Conservation (phyloP, 2,888 invertebrate genomes). For the Agrotis ipsilon region DNA sequence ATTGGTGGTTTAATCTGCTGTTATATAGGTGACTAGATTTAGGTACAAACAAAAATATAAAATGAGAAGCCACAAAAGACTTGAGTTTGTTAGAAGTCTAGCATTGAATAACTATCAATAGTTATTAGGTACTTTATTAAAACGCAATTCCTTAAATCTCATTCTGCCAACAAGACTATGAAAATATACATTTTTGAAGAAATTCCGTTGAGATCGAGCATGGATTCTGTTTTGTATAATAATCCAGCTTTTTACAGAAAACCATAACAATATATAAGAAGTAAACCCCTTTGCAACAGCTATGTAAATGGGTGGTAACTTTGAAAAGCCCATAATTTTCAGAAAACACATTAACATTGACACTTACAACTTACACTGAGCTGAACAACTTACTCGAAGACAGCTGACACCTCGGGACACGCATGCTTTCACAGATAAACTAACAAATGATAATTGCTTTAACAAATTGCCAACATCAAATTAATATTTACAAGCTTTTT, state of each 20-base stretch:
- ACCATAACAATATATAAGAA: not conserved
- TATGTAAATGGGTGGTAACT: not conserved
- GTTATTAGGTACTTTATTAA: too few species aligned
- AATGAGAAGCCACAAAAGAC: not conserved
- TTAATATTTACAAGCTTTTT: slow-evolving; percentile 36
- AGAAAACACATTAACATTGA: slow-evolving; percentile 11
- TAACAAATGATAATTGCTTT: slow-evolving; percentile 41
- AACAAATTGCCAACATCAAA: slow-evolving; percentile 41
- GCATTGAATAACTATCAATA: not conserved
- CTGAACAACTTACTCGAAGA: slow-evolving; percentile 11
- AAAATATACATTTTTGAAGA: not conserved
- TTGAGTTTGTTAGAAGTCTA: not conserved
- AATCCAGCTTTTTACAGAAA: not conserved
- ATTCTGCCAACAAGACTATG: not conserved
- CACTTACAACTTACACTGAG: slow-evolving; percentile 16
- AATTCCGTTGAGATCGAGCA: not conserved
- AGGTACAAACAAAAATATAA: not conserved
- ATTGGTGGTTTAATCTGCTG: slow-evolving; percentile 3
- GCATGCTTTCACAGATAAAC: slow-evolving; percentile 43
- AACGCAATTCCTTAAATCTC: too few species aligned
- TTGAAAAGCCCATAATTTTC: not conserved
- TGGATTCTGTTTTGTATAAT: not conserved
- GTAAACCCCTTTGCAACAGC: not conserved
- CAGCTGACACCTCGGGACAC: slow-evolving; percentile 36
- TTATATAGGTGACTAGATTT: not conserved